Evolutionary conservation across 2,797 vertebrate species (phyloP), one percentile per base, ranked within the genome.

Genomic region (Ammospiza maritima): DNA sequence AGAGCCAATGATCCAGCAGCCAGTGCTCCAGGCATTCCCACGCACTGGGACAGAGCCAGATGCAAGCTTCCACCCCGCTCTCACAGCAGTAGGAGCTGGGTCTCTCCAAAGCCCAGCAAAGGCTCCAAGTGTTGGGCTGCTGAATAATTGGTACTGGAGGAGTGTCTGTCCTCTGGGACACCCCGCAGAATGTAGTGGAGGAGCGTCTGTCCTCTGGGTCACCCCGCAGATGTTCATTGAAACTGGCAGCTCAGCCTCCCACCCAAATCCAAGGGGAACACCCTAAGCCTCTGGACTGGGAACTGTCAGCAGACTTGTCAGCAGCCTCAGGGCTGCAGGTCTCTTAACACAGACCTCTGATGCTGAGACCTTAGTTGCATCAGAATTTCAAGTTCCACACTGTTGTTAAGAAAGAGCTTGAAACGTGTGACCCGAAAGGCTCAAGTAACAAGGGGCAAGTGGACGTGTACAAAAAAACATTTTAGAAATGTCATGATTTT

Each of bases 21-120:
- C 8, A 1, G 18, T 27, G 71, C 38, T 74, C 19, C 40, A 6
- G 47, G 29, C 0, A 0, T 15, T 76, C 48, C 78, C 1, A 6
- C 22, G 6, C 13, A n/a, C 29, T 82, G 71, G 47, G 69, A 36
- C 14, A 38, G 74, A 62, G 66, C 50, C 82, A 44, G 57, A 5
- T 13, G 8, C 32, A 26, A 32, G 15, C 56, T 78, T 57, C 61
- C 57, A 25, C 21, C 16, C 38, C 42, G 14, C 26, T 2, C 2
- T 40, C 19, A 16, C 1, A 6, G 20, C 25, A 80, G 42, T 16
- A n/a, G 77, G 32, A 72, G 36, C 62, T 47, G 38, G n/a, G 10
- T 50, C 50, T 38, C 26, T 76, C 29, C 8, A 0, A 0, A 42
- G n/a, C n/a, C 2, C 3, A 26, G 72, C 32, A 42, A 36, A 40